Percentiles rank a stretch among this genome's conserved stretches.
These are phyloP conservation scores for Azemiops feae DNA, from an alignment of 2,113 vertebrate species.

Conservation along the genomic window DNA sequence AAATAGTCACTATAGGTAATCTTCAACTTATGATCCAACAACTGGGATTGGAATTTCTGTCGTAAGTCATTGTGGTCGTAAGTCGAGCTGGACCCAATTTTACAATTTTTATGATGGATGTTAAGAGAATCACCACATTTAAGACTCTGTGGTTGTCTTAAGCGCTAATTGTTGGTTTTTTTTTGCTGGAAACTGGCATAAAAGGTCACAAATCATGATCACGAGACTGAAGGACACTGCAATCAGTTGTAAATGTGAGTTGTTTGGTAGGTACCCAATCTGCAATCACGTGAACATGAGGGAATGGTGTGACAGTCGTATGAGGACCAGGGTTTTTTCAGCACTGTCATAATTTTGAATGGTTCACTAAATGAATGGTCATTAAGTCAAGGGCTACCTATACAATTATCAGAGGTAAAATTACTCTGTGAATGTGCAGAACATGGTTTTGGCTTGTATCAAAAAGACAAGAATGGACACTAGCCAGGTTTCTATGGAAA, in stretches of 20 bases:
- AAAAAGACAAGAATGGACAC: neutral
- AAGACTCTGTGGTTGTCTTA: neutral
- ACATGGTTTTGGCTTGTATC: neutral
- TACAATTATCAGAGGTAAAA: neutral
- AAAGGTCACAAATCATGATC: neutral
- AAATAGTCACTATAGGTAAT: neutral
- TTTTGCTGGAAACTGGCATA: neutral
- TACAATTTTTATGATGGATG: neutral
- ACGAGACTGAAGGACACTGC: neutral
- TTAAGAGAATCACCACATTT: neutral
- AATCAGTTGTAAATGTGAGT: too few species aligned
- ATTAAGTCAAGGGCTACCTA: neutral
- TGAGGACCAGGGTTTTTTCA: neutral
- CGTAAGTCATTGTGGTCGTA: neutral
- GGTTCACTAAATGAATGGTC: neutral
- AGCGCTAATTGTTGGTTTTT: rapidly evolving
- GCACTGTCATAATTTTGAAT: neutral
- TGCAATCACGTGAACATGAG: neutral
- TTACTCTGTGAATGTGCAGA: neutral
- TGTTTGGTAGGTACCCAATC: neutral
- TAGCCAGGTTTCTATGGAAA: neutral
- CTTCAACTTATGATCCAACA: neutral
- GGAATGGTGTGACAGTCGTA: neutral
- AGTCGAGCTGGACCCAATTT: neutral
- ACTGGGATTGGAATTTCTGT: neutral